phyloP scores from a whole-genome alignment of 2,797 vertebrate species.

The Chloroceryle inda region DNA sequence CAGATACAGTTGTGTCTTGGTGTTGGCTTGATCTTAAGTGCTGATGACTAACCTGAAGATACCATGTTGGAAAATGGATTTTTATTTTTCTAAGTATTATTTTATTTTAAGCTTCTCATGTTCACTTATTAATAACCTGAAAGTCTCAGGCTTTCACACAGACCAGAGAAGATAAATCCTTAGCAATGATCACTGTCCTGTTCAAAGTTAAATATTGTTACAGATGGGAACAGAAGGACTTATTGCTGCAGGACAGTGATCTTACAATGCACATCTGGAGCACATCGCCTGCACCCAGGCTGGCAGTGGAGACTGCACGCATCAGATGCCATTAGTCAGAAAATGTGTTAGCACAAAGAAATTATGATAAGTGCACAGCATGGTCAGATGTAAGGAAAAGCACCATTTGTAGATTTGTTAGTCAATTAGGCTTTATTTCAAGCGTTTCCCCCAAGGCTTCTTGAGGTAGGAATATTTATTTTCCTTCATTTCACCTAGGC shows the following conservation, averaged over 20 bases:
- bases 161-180: neutral
- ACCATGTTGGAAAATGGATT: accelerated
- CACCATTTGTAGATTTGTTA: conserved; percentile 73
- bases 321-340: conserved; percentile 33
- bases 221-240: conserved; percentile 56
- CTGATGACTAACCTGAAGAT: neutral
- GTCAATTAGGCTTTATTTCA: conserved; percentile 67
- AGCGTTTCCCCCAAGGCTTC: conserved; percentile 28
- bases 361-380: conserved; percentile 2
- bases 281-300: neutral
- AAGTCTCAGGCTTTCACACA: neutral
- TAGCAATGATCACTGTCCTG: neutral
- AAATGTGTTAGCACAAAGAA: conserved; percentile 36
- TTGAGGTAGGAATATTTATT: conserved; percentile 43
- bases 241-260: conserved; percentile 48
- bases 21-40: neutral
- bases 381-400: conserved; percentile 41
- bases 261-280: conserved; percentile 34
- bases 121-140: neutral
- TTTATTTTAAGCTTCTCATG: neutral
- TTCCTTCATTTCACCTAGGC: conserved; percentile 42
- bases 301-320: conserved; percentile 9
- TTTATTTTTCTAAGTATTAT: neutral
- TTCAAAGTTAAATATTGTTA: conserved; percentile 32
- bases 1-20: neutral